Evolutionary conservation across 2,797 vertebrate genomes (phyloP).

Genomic region (Poecilia gillii): DNA sequence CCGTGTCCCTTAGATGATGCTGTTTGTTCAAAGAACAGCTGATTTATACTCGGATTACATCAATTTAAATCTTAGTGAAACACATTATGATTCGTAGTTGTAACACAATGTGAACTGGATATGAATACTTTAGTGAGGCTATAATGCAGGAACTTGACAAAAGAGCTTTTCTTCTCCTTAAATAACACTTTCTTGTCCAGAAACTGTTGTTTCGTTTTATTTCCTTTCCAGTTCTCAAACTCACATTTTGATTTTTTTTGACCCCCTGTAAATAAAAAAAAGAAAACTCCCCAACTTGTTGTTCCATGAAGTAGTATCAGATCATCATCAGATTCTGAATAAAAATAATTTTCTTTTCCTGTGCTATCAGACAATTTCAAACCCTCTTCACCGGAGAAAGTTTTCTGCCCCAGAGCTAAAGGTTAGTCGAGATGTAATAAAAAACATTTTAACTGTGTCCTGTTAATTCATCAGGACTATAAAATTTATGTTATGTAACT

Average conservation of each 20-base stretch:
- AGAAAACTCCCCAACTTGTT: not conserved
- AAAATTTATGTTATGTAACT: not conserved
- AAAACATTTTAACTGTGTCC: not conserved
- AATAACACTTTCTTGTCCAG: not conserved
- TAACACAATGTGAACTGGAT: not conserved
- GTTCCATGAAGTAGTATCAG: not conserved
- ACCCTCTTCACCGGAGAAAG: not conserved
- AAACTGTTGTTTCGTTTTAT: not conserved
- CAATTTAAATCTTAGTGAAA: not conserved
- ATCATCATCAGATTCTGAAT: not conserved
- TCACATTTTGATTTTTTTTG: not conserved
- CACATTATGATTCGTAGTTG: not conserved
- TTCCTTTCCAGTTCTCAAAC: not conserved
- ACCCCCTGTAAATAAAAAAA: not conserved
- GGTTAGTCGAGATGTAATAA: conserved; percentile 37
- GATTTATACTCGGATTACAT: no score
- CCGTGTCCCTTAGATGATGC: not conserved
- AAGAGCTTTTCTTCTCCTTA: not conserved
- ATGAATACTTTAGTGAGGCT: not conserved
- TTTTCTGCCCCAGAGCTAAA: not conserved
- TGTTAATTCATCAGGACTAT: not conserved
- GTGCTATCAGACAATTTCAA: conserved; percentile 50
- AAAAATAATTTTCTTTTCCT: conserved; percentile 14
- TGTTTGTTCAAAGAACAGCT: not conserved
- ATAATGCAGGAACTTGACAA: not conserved